Evolutionary conservation across 2,888 invertebrate species (phyloP).

Genomic region (Thecocarcelia acutangulata): DNA sequence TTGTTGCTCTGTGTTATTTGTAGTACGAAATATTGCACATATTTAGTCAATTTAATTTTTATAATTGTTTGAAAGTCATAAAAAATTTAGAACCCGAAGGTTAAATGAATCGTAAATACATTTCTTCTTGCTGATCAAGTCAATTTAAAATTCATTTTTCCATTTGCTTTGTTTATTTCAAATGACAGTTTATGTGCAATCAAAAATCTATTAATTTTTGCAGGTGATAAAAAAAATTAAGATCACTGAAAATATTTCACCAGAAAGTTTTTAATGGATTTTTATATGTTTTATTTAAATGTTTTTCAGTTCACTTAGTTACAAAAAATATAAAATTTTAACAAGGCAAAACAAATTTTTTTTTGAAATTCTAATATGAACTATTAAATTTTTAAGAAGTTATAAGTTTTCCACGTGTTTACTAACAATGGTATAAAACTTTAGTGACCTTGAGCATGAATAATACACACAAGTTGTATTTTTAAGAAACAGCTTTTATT

Average conservation of each 20-base stretch:
- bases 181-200: conserved; percentile 38
- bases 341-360: background rate
- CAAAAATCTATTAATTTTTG: conserved; percentile 30
- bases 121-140: background rate
- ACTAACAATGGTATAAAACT: no score
- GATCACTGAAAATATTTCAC: background rate
- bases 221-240: conserved; percentile 33
- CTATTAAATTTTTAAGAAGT: background rate
- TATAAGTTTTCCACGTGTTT: no score
- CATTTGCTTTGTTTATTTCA: conserved; percentile 7
- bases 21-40: background rate
- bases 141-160: background rate
- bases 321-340: background rate
- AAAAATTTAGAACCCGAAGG: conserved; percentile 51
- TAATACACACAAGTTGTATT: no score
- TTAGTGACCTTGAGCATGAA: no score
- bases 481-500: no score
- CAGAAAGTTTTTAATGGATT: background rate
- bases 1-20: no score
- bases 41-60: conserved; percentile 28
- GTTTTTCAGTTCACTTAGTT: background rate
- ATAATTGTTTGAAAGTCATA: conserved; percentile 26
- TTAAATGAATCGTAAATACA: conserved; percentile 56
- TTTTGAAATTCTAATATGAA: background rate
- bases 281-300: background rate